Conservation (phyloP, 2,113 vertebrate species). For the Corvus moneduloides region DNA sequence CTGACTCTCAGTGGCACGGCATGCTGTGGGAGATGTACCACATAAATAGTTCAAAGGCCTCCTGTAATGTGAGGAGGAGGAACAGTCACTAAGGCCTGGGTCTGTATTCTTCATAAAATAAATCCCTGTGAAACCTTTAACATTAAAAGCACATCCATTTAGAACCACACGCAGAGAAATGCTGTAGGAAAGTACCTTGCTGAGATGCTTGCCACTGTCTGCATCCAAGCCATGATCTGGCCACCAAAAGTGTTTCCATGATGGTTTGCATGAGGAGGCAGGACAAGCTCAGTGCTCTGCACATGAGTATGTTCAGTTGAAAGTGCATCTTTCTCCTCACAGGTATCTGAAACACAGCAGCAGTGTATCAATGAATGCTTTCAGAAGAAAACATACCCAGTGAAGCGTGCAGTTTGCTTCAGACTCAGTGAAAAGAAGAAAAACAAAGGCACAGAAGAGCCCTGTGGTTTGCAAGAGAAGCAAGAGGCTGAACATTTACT, state of each 20-base stretch:
- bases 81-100: neutral
- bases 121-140: neutral
- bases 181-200: slow-evolving; percentile 71
- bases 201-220: slow-evolving; percentile 77
- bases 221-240: slow-evolving; percentile 87
- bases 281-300: slow-evolving; percentile 80
- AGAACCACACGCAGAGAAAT: neutral
- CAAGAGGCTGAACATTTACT: neutral
- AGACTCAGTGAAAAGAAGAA: neutral
- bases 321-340: slow-evolving; percentile 37
- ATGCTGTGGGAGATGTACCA: neutral
- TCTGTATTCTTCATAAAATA: neutral
- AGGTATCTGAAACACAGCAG: slow-evolving; percentile 35
- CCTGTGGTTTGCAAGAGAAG: neutral
- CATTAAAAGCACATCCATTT: neutral
- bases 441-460: neutral
- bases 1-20: neutral
- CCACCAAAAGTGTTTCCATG: slow-evolving; percentile 82
- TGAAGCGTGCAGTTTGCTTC: neutral
- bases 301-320: slow-evolving; percentile 66
- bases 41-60: neutral
- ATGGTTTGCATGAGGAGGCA: slow-evolving; percentile 82
- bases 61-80: neutral
- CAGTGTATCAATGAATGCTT: neutral
- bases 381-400: neutral